A percentile compares a stretch with the other conserved stretches of the same genome.
phyloP scores from a whole-genome alignment of 2,888 invertebrate genomes.

The Baccha elongata region DNA sequence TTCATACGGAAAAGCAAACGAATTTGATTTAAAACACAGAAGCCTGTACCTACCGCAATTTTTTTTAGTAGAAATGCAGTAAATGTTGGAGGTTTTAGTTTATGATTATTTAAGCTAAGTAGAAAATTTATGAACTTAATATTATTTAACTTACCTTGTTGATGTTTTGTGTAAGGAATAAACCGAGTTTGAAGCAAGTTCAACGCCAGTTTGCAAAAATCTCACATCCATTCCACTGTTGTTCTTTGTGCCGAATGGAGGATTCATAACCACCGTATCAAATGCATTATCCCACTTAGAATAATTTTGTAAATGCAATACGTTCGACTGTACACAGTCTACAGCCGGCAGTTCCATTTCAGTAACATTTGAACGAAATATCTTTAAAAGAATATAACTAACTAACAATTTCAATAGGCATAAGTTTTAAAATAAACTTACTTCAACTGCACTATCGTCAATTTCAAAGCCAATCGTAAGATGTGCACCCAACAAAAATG shows the following conservation, averaged over 20 bases:
- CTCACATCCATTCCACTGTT: slow-evolving; percentile 95
- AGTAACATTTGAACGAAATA: slow-evolving; percentile 87
- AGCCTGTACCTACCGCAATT: too few species aligned
- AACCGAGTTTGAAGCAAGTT: slow-evolving; percentile 88
- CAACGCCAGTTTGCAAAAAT: slow-evolving; percentile 90
- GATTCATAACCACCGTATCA: slow-evolving; percentile 98
- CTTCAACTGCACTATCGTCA: slow-evolving; percentile 90
- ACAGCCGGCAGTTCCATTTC: slow-evolving; percentile 88
- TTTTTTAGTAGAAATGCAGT: too few species aligned
- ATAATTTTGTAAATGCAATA: slow-evolving; percentile 81
- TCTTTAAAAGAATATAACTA: slow-evolving; percentile 75
- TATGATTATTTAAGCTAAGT: too few species aligned
- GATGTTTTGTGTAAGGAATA: slow-evolving; percentile 98
- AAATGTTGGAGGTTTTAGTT: too few species aligned
- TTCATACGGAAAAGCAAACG: too few species aligned
- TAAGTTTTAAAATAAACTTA: slow-evolving; percentile 46
- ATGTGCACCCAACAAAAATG: slow-evolving; percentile 90
- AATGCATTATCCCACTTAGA: slow-evolving; percentile 85
- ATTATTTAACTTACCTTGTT: slow-evolving; percentile 86
- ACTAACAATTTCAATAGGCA: not conserved
- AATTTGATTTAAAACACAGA: too few species aligned
- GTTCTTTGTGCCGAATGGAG: slow-evolving; percentile 98
- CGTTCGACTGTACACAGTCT: slow-evolving; percentile 88
- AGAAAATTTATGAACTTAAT: not conserved
- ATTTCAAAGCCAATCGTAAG: slow-evolving; percentile 93